Evolutionary conservation across 2,797 vertebrate species (phyloP).

Genomic region (Acomys russatus): DNA sequence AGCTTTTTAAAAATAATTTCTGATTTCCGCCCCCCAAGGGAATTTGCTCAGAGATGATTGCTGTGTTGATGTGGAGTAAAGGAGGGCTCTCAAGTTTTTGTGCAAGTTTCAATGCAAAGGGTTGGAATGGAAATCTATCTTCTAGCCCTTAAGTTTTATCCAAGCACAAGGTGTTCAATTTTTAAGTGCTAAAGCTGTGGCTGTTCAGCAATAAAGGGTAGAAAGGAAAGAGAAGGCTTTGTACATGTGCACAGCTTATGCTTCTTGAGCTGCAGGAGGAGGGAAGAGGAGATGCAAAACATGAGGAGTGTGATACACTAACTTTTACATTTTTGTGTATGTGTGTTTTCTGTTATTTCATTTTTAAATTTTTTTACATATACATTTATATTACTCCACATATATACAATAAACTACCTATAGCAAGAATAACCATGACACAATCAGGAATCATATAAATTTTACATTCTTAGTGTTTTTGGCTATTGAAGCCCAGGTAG

Average conservation of each 20-base stretch:
- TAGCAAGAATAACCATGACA: too few relatives aligned
- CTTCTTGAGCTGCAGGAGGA: not conserved
- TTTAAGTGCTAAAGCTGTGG: not conserved
- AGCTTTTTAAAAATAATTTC: not conserved
- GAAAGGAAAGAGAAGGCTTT: not conserved
- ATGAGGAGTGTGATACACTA: not conserved
- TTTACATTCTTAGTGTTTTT: too few relatives aligned
- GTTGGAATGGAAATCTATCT: slow-evolving; percentile 19
- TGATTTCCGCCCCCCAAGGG: not conserved
- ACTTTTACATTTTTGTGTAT: not conserved
- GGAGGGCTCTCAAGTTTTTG: not conserved
- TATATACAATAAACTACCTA: too few relatives aligned
- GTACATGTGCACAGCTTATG: not conserved
- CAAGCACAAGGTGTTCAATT: not conserved
- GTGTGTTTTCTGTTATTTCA: too few relatives aligned
- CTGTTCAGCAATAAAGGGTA: not conserved
- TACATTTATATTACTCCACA: too few relatives aligned
- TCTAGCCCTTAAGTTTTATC: not conserved
- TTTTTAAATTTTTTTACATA: too few relatives aligned
- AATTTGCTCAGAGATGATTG: not conserved
- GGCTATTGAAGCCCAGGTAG: too few relatives aligned
- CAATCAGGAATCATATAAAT: too few relatives aligned
- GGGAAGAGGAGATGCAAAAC: not conserved
- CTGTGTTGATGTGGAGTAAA: not conserved
- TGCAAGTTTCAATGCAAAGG: slow-evolving; percentile 10